Base-by-base conservation (phyloP, 2,113 vertebrate genomes). In the Gasterosteus aculeatus region DNA sequence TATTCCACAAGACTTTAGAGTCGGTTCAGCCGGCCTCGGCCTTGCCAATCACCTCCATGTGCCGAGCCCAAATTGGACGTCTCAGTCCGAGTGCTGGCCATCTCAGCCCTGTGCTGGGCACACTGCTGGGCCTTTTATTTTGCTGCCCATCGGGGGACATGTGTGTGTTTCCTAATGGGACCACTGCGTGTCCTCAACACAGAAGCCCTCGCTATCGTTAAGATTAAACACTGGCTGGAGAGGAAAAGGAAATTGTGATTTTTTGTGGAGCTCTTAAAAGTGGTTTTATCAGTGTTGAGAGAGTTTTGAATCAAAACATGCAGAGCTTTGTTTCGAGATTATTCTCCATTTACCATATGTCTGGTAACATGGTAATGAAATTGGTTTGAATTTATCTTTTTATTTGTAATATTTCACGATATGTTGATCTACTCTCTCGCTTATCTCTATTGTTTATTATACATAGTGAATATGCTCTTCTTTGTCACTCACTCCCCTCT, bases 401-500 rank as follows among this genome's bases (percentile, higher is more conserved):
- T 26, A 44, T 75, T 65, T 67, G 26, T 11, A 42, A 65, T 69
- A 38, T 38, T 38, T 54, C 29, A 26, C 33, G 15, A 61, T 54
- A 29, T 76, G 26, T 66, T 15, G 49, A 49, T 54, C 29, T 7
- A 29, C 22, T 54, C 46, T 71, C 75, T 65, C 69, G 38, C 46
- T 69, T 31, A 78, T 81, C 57, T 60, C 83, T 68, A 65, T 89
- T 88, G 85, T 91, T 74, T 76, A 85, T 79, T 68, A 87, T 84
- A 85, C 85, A 75, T 69, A 49, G 81, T 65, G 80, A 93, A 87
- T 87, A 83, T 89, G 83, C 78, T 86, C 74, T 85, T 86, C 69
- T 82, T 66, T 74, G 77, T 91, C 88, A 92, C 84, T 92, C 90
- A 88, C 72, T 67, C 61, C 65, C 19, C 29, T 83, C 80, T 89